Evolutionary conservation across 2,888 invertebrate genomes (phyloP), one percentile per base, ranked within the genome.

Genomic region (Drosophila atripex): DNA sequence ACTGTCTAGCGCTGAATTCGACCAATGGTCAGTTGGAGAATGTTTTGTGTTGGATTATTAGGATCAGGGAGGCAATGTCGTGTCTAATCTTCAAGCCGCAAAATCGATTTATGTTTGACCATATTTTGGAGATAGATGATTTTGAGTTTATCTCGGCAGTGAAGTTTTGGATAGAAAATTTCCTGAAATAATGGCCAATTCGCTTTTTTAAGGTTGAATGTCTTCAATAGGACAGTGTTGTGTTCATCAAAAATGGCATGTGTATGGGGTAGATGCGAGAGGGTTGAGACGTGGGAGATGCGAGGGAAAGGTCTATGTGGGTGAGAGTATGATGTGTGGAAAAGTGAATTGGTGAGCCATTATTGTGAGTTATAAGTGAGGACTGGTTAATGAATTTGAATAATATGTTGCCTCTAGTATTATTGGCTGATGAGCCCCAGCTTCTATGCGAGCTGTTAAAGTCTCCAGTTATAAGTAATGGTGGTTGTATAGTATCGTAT

Each of bases 81-180:
- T 60, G 49, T 46, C 35, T 32, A 2, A 16, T 58, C 43, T 50
- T 51, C 9, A 43, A 30, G 14, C 32, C 49, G 5, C 43, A 51
- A 9, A 49, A 50, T 12, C 54, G 50, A n/a, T 56, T 56, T 56
- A 55, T 63, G 45, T 63, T 63, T 38, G n/a, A n/a, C n/a, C n/a
- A n/a, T n/a, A n/a, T n/a, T n/a, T n/a, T n/a, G n/a, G n/a, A n/a
- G n/a, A n/a, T n/a, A n/a, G n/a, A n/a, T n/a, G n/a, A n/a, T n/a
- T n/a, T n/a, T n/a, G n/a, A n/a, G n/a, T n/a, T n/a, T n/a, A n/a
- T n/a, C n/a, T n/a, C n/a, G n/a, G n/a, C n/a, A n/a, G n/a, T n/a
- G n/a, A n/a, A n/a, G n/a, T n/a, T n/a, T n/a, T n/a, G n/a, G n/a
- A n/a, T n/a, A n/a, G n/a, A n/a, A n/a, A n/a, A n/a, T n/a, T n/a